Evolutionary conservation across 2,797 vertebrate species (phyloP).

Genomic region (Euthynnus affinis): DNA sequence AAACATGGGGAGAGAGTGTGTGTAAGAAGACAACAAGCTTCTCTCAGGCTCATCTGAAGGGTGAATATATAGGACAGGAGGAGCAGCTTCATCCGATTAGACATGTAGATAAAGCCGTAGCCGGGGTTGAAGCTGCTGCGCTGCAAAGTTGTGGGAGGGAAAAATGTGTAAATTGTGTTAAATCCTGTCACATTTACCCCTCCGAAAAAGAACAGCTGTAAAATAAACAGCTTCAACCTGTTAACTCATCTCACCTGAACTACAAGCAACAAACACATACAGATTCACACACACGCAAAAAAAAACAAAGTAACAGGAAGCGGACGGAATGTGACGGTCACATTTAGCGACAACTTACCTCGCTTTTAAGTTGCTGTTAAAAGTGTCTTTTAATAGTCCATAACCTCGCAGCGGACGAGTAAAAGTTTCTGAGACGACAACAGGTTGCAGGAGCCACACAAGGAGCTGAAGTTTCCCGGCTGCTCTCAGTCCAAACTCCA

Average conservation of each 20-base stretch:
- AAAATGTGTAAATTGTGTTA: neutral
- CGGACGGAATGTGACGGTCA: constrained; percentile 21
- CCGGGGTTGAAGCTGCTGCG: constrained; percentile 42
- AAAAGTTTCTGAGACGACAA: constrained; percentile 31
- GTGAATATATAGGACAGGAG: constrained; percentile 13
- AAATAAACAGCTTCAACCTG: constrained; percentile 5
- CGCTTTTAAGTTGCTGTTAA: constrained; percentile 59
- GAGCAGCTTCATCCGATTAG: constrained; percentile 72
- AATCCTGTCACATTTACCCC: neutral
- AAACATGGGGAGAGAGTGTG: constrained; percentile 3
- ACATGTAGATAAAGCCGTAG: constrained; percentile 45
- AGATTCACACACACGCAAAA: neutral
- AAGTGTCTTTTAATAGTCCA: constrained; percentile 77
- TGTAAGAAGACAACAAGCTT: constrained; percentile 23
- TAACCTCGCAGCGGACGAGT: constrained; percentile 51
- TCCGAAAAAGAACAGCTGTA: too few species aligned
- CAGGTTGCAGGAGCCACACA: constrained; percentile 51
- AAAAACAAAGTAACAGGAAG: constrained; percentile 69
- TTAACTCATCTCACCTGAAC: constrained; percentile 57
- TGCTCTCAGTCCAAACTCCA: constrained; percentile 75
- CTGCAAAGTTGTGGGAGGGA: constrained; percentile 41
- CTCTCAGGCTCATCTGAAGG: neutral
- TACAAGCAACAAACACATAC: neutral
- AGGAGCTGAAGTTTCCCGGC: constrained; percentile 49
- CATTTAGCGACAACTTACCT: constrained; percentile 72